Base-by-base conservation (phyloP, 2,113 vertebrate genomes). In the Catharus minimus region DNA sequence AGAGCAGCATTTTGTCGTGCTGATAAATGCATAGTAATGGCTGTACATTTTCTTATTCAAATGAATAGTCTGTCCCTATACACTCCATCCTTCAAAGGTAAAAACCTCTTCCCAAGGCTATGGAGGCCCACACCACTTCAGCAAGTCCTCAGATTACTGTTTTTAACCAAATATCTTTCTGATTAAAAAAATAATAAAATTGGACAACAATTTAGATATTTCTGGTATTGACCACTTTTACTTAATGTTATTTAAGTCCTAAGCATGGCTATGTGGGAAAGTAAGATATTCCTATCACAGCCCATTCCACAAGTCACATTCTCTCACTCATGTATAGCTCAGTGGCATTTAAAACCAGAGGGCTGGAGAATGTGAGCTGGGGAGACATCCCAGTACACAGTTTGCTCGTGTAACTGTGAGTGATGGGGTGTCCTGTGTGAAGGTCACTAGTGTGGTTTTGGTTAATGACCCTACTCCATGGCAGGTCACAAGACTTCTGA, bases 391-490 rank as follows among this genome's bases (percentile, higher is more conserved):
- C 62, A 71, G 66, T 23, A 47, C 89, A 72, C 90, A 92, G 95
- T 96, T 96, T 18, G 1, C 82, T 95, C 41, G 30, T 73, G 22
- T 92, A 96, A 95, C 94, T 92, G 92, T 81, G 72, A 93, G 92
- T 73, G 89, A 91, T 33, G 89, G 90, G n/a, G 66, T 77, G 81
- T 93, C 95, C 94, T 94, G 78, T 95, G 95, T 96, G 96, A 97
- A 96, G 97, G 97, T 96, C 95, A 96, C 93, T 75, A 98, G 91
- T 87, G 93, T 96, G 97, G 97, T 97, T 98, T 97, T 96, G 97
- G 98, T 97, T 98, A 98, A 98, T 94, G 95, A 98, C 97, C 97
- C 97, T 97, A 97, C 77, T 93, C 89, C 95, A 95, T 96, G 95
- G 98, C 98, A 97, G 98, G 97, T 96, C 97, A 97, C 93, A 95